Percentiles rank a stretch among this genome's conserved stretches.
phyloP scores from a whole-genome alignment of 1,140 invertebrate genomes.

The Lordiphosa mommai region DNA sequence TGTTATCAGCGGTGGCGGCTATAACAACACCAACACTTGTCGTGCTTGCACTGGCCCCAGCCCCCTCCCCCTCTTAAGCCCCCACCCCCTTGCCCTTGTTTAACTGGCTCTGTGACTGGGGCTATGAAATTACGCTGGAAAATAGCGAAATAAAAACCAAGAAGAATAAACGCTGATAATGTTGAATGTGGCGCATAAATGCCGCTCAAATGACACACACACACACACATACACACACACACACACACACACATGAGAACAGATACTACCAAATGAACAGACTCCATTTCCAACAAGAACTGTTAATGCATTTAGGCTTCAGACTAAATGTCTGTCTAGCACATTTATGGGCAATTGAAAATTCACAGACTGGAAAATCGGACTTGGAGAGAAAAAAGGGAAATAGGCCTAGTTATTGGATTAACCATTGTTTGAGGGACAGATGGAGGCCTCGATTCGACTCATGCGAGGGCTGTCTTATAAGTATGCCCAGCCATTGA shows the following conservation, averaged over 20 bases:
- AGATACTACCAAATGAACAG: neutral
- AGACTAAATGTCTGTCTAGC: too few species aligned
- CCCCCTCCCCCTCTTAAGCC: neutral
- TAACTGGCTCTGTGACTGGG: conserved; percentile 19
- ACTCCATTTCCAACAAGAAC: neutral
- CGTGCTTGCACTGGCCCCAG: conserved; percentile 16
- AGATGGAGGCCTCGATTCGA: too few species aligned
- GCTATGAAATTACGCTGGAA: conserved; percentile 71
- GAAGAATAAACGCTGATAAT: conserved; percentile 57
- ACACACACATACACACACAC: conserved; percentile 10
- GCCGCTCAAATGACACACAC: conserved; percentile 39
- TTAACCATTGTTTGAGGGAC: too few species aligned
- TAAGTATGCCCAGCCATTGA: conserved; percentile 61
- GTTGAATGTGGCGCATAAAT: conserved; percentile 56
- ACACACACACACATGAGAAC: conserved; percentile 7
- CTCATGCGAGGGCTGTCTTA: too few species aligned
- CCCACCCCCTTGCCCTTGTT: neutral
- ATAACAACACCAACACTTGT: conserved; percentile 41
- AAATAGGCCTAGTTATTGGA: too few species aligned
- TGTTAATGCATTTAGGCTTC: too few species aligned
- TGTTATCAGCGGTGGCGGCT: conserved; percentile 60
- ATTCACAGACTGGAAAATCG: neutral
- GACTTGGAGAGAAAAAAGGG: too few species aligned
- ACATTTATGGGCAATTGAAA: neutral
- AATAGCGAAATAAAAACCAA: conserved; percentile 69